Percentiles rank a stretch among this genome's conserved stretches.
Evolutionary conservation across 2,113 vertebrate genomes (phyloP).

Genomic region (Cnemophilus loriae): DNA sequence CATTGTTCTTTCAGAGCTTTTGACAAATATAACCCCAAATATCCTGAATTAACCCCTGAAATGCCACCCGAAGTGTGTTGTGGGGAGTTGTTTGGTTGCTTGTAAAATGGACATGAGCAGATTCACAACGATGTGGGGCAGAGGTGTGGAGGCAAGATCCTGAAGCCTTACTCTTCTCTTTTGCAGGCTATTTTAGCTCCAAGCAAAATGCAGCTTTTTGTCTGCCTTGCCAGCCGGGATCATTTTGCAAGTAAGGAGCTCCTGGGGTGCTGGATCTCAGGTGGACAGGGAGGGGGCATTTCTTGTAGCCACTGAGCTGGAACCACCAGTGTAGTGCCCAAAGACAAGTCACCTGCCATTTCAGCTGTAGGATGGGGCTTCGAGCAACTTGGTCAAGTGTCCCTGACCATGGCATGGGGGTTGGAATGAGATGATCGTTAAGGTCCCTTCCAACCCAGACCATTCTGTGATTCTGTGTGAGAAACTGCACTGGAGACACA

Average conservation of each 20-base stretch:
- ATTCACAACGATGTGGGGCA: fast-evolving
- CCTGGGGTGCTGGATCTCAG: background rate
- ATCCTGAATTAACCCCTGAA: background rate
- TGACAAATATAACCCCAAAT: background rate
- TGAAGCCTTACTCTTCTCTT: background rate
- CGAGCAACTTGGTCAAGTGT: background rate
- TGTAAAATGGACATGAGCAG: background rate
- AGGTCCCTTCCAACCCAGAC: background rate
- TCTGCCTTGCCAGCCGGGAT: conserved; percentile 73
- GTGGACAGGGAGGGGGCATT: background rate
- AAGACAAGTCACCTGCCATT: background rate
- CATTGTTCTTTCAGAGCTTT: background rate
- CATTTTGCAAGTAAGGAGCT: conserved; percentile 84
- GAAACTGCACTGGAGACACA: background rate
- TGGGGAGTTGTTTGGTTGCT: no score
- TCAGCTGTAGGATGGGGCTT: background rate
- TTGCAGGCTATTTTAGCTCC: conserved; percentile 77
- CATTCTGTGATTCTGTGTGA: background rate
- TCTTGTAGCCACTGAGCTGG: background rate
- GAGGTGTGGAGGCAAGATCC: background rate
- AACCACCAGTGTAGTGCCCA: background rate
- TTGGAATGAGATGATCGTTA: background rate
- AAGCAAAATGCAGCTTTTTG: conserved; percentile 72
- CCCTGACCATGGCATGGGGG: background rate
- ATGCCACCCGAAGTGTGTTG: fast-evolving